Base-by-base conservation (phyloP, 1,140 invertebrate species). In the Mesaphorura yosii region DNA sequence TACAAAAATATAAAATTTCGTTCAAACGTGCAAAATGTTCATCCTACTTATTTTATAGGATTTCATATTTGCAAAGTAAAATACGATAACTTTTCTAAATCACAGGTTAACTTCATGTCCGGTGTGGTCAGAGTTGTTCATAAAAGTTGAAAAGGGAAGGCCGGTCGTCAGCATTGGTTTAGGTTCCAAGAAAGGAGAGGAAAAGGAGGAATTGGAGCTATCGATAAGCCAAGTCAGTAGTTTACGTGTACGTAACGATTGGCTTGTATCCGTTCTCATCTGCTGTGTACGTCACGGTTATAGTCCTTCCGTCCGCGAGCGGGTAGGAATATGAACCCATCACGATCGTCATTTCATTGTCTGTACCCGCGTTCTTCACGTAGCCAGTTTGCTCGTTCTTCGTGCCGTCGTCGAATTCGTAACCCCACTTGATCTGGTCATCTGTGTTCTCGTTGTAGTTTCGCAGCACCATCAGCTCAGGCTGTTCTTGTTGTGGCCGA, bases 381-480 rank as follows among this genome's bases (percentile, higher is more conserved):
- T 34, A 34, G n/a, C 48, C 86, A 70, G 72, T 76, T 85, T 52
- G 85, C 86, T 58, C 79, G 76, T 69, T 88, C 85, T 70, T 57
- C 68, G 72, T 71, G 81, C 2, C 31, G 31, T 34, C 31, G n/a
- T 10, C 10, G n/a, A n/a, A 10, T n/a, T 34, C 31, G n/a, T 34
- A 41, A 45, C 28, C 52, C 52, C 12, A n/a, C n/a, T 34, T 34
- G n/a, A n/a, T n/a, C n/a, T n/a, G n/a, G n/a, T n/a, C n/a, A n/a
- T n/a, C n/a, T n/a, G n/a, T n/a, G n/a, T n/a, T n/a, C n/a, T n/a
- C n/a, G n/a, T n/a, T n/a, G n/a, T n/a, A n/a, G n/a, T n/a, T n/a
- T n/a, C n/a, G n/a, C n/a, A n/a, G n/a, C n/a, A n/a, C n/a, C n/a
- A n/a, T n/a, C n/a, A n/a, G n/a, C n/a, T n/a, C n/a, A n/a, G n/a